Percentiles rank a stretch among this genome's conserved stretches.
These are phyloP conservation scores for Thaleichthys pacificus DNA, from an alignment of 2,797 vertebrate genomes.

Conservation along the genomic window DNA sequence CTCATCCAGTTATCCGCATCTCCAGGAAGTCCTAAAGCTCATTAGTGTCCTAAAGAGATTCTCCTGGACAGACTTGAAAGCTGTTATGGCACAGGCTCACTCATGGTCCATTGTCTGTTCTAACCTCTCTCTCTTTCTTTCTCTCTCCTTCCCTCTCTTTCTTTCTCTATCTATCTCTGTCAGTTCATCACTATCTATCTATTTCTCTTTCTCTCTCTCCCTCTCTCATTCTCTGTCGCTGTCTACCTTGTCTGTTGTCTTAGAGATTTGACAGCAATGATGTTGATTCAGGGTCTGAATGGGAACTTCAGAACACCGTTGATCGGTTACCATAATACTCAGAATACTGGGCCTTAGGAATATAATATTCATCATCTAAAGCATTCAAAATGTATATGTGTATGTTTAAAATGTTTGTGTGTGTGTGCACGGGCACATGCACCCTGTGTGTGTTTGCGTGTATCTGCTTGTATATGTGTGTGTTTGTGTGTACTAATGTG, in stretches of 20 bases:
- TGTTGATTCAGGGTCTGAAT: not conserved
- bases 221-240: not conserved
- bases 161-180: not conserved
- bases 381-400: no score
- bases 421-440: not conserved
- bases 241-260: not conserved
- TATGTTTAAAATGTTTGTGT: no score
- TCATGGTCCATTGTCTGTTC: not conserved
- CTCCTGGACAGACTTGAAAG: not conserved
- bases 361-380: no score
- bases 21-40: not conserved
- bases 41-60: not conserved
- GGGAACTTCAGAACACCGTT: no score
- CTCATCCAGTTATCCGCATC: not conserved
- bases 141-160: not conserved
- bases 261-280: not conserved
- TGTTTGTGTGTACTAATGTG: not conserved
- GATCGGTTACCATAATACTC: no score
- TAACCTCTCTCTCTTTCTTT: not conserved
- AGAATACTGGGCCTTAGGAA: no score
- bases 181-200: not conserved
- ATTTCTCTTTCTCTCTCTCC: not conserved
- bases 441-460: conserved; percentile 5
- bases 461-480: conserved; percentile 3
- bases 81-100: not conserved